A percentile compares a stretch with the other conserved stretches of the same genome.
Evolutionary conservation across 2,113 vertebrate species (phyloP).

Genomic region (Gulo gulo): DNA sequence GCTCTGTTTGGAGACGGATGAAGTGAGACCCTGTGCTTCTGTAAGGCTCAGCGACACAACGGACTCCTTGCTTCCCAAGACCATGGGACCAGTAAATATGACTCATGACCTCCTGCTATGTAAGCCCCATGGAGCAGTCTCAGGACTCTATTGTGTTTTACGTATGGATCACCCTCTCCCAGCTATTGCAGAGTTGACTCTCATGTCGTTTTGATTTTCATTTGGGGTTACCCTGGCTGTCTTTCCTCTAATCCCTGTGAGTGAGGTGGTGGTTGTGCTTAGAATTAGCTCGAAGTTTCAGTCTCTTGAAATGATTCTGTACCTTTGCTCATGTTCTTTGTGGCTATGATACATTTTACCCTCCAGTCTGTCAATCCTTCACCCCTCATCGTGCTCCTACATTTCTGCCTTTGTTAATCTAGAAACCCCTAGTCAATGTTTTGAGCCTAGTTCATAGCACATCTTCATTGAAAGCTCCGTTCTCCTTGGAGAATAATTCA

Average conservation of each 20-base stretch:
- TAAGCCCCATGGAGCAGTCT: not conserved
- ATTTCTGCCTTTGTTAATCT: not conserved
- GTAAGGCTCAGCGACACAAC: not conserved
- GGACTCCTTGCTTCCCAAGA: not conserved
- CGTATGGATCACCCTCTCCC: not conserved
- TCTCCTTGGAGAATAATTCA: not conserved
- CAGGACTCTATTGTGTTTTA: not conserved
- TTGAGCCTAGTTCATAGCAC: not conserved
- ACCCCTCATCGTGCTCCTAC: not conserved
- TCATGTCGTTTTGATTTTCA: not conserved
- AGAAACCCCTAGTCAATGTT: not conserved
- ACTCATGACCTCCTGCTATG: not conserved
- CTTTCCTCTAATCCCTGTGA: not conserved
- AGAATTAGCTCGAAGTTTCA: not conserved
- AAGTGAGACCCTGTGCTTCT: not conserved
- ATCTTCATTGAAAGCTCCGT: not conserved
- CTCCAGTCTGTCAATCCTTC: not conserved
- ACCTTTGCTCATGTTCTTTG: not conserved
- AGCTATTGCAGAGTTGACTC: not conserved
- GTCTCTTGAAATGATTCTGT: not conserved
- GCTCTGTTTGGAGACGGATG: not conserved
- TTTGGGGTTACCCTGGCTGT: not conserved
- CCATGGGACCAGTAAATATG: not conserved
- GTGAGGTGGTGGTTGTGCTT: not conserved
- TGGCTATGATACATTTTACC: not conserved